Percentiles rank a stretch among this genome's conserved stretches.
These are phyloP conservation scores for Callionymus lyra DNA, from an alignment of 2,113 vertebrate species.

Conservation along the genomic window DNA sequence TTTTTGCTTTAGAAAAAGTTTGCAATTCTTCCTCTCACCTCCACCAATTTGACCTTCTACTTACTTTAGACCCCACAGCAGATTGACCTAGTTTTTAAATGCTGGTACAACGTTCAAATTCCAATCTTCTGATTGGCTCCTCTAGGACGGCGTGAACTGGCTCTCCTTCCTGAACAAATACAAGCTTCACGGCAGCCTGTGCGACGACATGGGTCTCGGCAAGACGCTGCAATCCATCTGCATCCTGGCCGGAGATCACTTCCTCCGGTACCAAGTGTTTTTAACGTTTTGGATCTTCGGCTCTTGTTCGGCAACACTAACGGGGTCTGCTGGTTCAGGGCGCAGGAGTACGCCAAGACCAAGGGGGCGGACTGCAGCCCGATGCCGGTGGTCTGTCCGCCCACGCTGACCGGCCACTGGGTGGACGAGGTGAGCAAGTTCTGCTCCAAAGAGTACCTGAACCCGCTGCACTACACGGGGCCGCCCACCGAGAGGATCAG, in stretches of 20 bases:
- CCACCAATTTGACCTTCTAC: too few relatives aligned
- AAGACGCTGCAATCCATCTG: slow-evolving; percentile 98
- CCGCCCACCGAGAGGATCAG: slow-evolving; percentile 91
- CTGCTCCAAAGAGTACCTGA: slow-evolving; percentile 90
- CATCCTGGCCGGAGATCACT: slow-evolving; percentile 96
- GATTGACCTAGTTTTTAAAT: neutral
- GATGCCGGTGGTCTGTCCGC: slow-evolving; percentile 92
- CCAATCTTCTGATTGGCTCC: too few relatives aligned
- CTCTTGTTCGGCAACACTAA: too few relatives aligned
- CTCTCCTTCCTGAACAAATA: slow-evolving; percentile 98
- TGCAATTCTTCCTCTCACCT: too few relatives aligned
- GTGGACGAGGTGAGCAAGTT: slow-evolving; percentile 98
- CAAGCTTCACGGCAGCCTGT: slow-evolving; percentile 96
- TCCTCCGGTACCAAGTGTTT: slow-evolving; percentile 65
- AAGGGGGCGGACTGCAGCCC: slow-evolving; percentile 83
- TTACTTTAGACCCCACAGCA: too few relatives aligned
- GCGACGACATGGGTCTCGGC: slow-evolving; percentile 98
- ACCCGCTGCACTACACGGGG: slow-evolving; percentile 94
- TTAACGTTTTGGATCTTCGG: too few relatives aligned
- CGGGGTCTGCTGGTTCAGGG: slow-evolving; percentile 57
- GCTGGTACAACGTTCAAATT: too few relatives aligned
- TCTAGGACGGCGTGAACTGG: slow-evolving; percentile 96
- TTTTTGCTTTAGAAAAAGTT: too few relatives aligned
- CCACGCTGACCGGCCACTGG: slow-evolving; percentile 96
- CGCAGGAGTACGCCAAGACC: slow-evolving; percentile 84